These are phyloP conservation scores for Ciconia nigra DNA, from an alignment of 2,797 vertebrate genomes.

Conservation along the genomic window DNA sequence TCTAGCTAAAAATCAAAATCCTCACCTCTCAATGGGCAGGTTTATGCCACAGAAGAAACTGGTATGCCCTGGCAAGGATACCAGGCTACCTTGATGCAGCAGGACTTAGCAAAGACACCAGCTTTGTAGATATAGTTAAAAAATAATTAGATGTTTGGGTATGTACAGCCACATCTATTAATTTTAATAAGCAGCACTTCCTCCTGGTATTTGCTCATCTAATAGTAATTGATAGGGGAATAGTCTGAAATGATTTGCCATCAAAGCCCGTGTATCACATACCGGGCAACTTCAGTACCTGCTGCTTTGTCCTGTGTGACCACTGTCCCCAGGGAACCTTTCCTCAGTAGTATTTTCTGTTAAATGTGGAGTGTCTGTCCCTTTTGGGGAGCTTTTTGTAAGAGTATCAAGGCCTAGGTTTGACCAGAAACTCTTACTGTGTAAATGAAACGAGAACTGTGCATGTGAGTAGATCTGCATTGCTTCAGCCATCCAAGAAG, in stretches of 20 bases:
- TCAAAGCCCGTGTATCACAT: accelerated
- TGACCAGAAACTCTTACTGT: neutral
- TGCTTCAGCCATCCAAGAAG: neutral
- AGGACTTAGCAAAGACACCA: accelerated
- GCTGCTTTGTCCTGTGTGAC: neutral
- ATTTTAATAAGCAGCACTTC: neutral
- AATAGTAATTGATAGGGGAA: neutral
- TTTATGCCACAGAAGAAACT: neutral
- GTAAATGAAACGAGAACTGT: neutral
- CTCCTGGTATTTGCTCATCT: neutral
- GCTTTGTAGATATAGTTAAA: neutral
- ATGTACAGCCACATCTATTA: neutral
- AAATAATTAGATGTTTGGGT: neutral
- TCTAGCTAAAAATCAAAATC: neutral
- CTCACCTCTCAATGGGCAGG: neutral
- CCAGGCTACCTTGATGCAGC: neutral
- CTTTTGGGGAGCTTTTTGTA: neutral
- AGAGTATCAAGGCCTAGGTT: neutral
- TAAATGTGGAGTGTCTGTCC: too few species aligned
- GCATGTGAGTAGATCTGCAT: accelerated
- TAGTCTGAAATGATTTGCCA: neutral
- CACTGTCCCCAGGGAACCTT: accelerated
- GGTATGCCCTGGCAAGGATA: neutral
- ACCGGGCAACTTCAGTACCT: neutral
- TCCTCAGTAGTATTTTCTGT: neutral